phyloP scores from a whole-genome alignment of 2,113 vertebrate species.

The Neofelis nebulosa region DNA sequence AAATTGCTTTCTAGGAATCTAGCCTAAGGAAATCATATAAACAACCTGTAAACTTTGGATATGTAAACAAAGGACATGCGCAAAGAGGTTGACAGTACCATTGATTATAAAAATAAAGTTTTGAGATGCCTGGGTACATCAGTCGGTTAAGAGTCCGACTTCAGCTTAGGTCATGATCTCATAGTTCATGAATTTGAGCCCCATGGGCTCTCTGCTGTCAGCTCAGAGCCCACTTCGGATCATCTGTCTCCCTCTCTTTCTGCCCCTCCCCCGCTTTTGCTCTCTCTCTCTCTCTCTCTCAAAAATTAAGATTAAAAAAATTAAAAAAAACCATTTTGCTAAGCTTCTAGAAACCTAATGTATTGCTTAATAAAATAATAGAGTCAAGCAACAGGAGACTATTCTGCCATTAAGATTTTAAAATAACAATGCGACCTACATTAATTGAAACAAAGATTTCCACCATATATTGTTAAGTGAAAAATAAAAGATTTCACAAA shows the following conservation, averaged over 20 bases:
- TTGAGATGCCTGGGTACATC: no score
- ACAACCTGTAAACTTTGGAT: neutral
- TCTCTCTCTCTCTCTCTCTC: no score
- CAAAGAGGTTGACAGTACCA: neutral
- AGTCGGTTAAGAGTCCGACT: no score
- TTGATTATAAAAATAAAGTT: neutral
- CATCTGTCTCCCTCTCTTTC: no score
- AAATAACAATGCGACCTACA: neutral
- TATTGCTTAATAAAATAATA: slow-evolving; percentile 6
- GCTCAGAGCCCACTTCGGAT: no score
- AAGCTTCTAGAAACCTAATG: neutral
- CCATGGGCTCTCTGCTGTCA: no score
- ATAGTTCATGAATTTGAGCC: no score
- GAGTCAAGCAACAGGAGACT: neutral
- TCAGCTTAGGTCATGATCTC: no score
- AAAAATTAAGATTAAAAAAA: no score
- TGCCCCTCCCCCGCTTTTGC: no score
- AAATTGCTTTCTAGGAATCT: slow-evolving; percentile 22
- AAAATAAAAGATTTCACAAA: neutral
- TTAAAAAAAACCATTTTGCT: neutral
- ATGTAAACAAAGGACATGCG: neutral
- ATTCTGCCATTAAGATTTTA: neutral
- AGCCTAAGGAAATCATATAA: neutral
- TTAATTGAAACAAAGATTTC: neutral
- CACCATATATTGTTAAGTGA: neutral